Evolutionary conservation across 2,888 invertebrate genomes (phyloP).

Genomic region (Drosophila nigritarsus): DNA sequence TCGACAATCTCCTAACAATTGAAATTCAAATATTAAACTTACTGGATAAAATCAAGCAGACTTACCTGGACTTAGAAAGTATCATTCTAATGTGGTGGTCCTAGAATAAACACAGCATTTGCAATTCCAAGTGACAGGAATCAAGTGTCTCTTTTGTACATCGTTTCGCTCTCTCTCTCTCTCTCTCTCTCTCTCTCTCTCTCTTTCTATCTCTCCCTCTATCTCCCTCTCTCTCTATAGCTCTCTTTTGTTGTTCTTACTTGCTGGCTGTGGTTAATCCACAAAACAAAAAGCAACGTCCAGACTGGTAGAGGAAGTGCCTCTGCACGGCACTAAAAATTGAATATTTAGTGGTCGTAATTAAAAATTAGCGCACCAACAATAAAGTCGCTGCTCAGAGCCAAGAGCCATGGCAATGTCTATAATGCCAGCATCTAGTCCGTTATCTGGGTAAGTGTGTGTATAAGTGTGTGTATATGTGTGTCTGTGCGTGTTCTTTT

Average conservation of each 20-base stretch:
- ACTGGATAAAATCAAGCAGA: background rate
- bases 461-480: constrained; percentile 12
- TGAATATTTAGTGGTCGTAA: constrained; percentile 79
- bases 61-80: constrained; percentile 3
- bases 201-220: background rate
- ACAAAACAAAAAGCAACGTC: constrained; percentile 26
- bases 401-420: constrained; percentile 31
- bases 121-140: constrained; percentile 61
- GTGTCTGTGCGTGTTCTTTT: constrained; percentile 21
- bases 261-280: constrained; percentile 36
- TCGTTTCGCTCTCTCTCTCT: background rate
- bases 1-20: background rate
- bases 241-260: background rate
- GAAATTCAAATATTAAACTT: background rate
- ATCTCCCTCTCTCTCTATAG: background rate
- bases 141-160: constrained; percentile 35
- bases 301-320: constrained; percentile 60
- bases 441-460: constrained; percentile 8
- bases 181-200: background rate
- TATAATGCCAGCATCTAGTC: constrained; percentile 30
- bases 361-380: constrained; percentile 75
- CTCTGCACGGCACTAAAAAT: constrained; percentile 72
- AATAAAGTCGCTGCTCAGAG: constrained; percentile 24
- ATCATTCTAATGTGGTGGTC: constrained; percentile 7
- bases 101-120: constrained; percentile 66